Percentiles rank a stretch among this genome's conserved stretches.
Conservation (phyloP, 1,140 invertebrate species). For the Scylla paramamosain region DNA sequence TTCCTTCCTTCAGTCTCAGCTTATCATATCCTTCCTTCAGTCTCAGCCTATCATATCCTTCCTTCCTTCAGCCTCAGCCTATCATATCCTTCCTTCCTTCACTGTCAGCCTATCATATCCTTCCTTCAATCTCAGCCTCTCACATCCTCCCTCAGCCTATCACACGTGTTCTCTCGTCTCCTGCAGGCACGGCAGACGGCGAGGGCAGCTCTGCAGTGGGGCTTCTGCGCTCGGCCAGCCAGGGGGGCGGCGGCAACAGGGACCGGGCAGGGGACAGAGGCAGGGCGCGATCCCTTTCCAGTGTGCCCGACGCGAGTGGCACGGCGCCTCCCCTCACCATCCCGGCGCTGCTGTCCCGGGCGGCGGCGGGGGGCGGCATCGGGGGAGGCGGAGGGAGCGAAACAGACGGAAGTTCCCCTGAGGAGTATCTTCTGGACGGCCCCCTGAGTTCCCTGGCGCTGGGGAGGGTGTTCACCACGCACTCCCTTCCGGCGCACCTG, state of each 20-base stretch:
- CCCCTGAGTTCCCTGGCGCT: slow-evolving; percentile 80
- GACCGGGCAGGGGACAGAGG: slow-evolving; percentile 87
- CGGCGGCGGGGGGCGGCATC: slow-evolving; percentile 78
- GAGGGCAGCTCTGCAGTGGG: slow-evolving; percentile 66
- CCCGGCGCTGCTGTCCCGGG: slow-evolving; percentile 81
- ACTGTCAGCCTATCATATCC: background rate
- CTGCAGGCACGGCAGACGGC: slow-evolving; percentile 14
- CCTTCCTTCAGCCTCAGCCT: background rate
- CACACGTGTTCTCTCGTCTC: background rate
- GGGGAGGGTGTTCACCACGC: slow-evolving; percentile 91
- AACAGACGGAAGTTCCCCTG: slow-evolving; percentile 84
- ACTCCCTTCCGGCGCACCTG: slow-evolving; percentile 93
- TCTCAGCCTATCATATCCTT: background rate
- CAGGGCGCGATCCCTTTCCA: slow-evolving; percentile 89
- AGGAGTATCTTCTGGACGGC: slow-evolving; percentile 80
- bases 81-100: background rate
- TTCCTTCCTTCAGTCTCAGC: background rate
- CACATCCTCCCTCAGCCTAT: too few species aligned
- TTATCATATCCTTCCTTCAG: too few species aligned
- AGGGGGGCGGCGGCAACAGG: slow-evolving; percentile 60
- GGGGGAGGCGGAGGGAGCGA: slow-evolving; percentile 84
- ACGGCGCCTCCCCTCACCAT: slow-evolving; percentile 83
- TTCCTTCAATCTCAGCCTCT: too few species aligned
- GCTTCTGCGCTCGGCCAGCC: slow-evolving; percentile 75
- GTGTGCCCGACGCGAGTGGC: slow-evolving; percentile 87